These are phyloP conservation scores for Eupithecia insigniata DNA, from an alignment of 2,888 invertebrate species.

Conservation along the genomic window DNA sequence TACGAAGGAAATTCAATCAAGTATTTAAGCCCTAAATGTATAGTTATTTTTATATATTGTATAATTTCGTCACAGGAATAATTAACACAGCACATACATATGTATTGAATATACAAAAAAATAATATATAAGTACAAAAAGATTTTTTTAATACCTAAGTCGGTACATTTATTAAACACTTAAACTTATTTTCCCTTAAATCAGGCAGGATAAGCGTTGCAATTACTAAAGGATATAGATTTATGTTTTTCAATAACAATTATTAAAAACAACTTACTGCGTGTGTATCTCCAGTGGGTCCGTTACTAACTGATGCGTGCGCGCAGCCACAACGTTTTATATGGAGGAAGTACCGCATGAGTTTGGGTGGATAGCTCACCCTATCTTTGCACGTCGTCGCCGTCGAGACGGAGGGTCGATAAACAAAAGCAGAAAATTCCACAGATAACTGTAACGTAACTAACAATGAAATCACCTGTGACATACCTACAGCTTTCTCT, in stretches of 20 bases:
- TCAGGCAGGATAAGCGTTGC: not conserved
- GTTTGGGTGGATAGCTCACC: conserved; percentile 54
- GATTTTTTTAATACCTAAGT: not conserved
- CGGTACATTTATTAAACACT: not conserved
- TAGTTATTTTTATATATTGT: no score
- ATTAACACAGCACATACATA: no score
- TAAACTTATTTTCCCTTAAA: not conserved
- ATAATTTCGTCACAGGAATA: no score
- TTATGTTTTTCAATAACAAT: conserved; percentile 9
- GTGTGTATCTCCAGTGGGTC: conserved; percentile 61
- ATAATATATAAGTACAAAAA: no score
- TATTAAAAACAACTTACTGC: conserved; percentile 59
- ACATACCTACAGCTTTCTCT: conserved; percentile 32
- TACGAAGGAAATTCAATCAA: no score
- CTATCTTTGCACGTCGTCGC: conserved; percentile 40
- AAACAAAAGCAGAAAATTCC: conserved; percentile 21
- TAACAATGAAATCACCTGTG: conserved; percentile 23
- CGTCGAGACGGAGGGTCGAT: conserved; percentile 38
- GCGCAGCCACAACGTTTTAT: conserved; percentile 68
- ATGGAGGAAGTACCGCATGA: conserved; percentile 65
- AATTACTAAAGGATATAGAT: not conserved
- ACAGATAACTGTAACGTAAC: conserved; percentile 28
- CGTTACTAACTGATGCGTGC: conserved; percentile 78
- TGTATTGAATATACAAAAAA: no score
- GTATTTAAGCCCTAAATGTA: no score